phyloP scores from a whole-genome alignment of 2,113 vertebrate genomes.

The Anseranas semipalmata region DNA sequence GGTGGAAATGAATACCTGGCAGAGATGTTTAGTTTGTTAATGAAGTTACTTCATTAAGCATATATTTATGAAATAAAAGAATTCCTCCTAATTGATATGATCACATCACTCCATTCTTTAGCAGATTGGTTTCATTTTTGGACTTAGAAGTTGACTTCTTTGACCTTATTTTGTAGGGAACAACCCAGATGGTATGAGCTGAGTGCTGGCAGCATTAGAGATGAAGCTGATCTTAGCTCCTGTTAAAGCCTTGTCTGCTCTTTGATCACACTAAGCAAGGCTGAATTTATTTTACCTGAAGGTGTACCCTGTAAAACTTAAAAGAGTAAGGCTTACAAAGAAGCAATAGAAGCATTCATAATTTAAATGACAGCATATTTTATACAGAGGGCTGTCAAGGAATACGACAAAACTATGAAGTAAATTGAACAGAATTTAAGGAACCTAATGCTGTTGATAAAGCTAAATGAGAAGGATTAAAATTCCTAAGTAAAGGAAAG shows the following conservation, averaged over 20 bases:
- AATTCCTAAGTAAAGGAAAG: not conserved
- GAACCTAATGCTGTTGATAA: not conserved
- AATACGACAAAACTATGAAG: slow-evolving; percentile 22
- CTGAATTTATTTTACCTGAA: slow-evolving; percentile 32
- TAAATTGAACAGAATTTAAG: slow-evolving; percentile 25
- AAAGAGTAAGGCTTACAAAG: slow-evolving; percentile 10
- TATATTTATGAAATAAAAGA: not conserved
- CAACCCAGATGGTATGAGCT: not conserved
- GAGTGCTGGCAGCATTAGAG: slow-evolving; percentile 2
- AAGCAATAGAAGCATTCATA: slow-evolving; percentile 33
- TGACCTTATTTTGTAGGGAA: slow-evolving; percentile 17
- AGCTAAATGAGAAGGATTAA: not conserved
- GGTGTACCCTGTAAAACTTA: slow-evolving; percentile 2
- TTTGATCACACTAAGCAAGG: slow-evolving; percentile 45
- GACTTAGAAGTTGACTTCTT: not conserved
- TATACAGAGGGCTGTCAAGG: slow-evolving; percentile 41
- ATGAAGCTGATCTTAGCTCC: slow-evolving; percentile 26
- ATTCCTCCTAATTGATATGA: not conserved
- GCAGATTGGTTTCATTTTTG: not conserved
- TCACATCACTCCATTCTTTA: not conserved
- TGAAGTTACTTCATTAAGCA: not conserved
- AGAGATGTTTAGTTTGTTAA: not conserved
- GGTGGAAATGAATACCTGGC: not conserved
- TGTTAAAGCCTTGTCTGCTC: not conserved
- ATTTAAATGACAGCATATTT: slow-evolving; percentile 54